Evolutionary conservation across 2,113 vertebrate species (phyloP).

Genomic region (Ceuthmochares aereus): DNA sequence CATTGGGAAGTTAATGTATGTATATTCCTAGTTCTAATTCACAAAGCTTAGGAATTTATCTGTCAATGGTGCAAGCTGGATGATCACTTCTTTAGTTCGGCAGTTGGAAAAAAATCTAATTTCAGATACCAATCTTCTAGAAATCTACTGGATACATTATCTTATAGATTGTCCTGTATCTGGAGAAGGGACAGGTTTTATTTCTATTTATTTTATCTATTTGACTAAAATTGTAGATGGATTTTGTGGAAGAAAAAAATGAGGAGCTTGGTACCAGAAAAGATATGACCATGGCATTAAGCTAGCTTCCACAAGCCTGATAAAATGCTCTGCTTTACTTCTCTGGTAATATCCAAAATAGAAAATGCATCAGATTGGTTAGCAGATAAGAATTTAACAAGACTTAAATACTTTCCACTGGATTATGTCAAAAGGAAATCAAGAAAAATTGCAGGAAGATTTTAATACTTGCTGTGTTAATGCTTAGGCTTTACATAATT

Average conservation of each 20-base stretch:
- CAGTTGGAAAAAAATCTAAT: neutral
- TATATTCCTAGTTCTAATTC: neutral
- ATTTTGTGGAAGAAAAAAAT: neutral
- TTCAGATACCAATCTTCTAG: neutral
- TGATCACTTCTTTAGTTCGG: neutral
- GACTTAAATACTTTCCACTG: neutral
- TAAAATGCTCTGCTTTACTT: neutral
- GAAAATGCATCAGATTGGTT: neutral
- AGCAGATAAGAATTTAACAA: neutral
- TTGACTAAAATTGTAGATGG: neutral
- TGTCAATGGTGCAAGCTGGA: neutral
- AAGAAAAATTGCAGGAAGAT: neutral
- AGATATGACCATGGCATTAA: neutral
- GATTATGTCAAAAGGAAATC: neutral
- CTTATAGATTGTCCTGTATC: neutral
- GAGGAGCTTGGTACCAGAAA: neutral
- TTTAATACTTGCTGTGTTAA: neutral
- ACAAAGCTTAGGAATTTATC: neutral
- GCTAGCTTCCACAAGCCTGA: neutral
- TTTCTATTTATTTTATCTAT: neutral
- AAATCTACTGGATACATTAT: neutral
- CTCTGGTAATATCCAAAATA: neutral
- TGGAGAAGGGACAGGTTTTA: neutral
- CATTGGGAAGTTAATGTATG: neutral
- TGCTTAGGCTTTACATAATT: neutral